phyloP scores from a whole-genome alignment of 2,113 vertebrate species.

The Turnix velox region DNA sequence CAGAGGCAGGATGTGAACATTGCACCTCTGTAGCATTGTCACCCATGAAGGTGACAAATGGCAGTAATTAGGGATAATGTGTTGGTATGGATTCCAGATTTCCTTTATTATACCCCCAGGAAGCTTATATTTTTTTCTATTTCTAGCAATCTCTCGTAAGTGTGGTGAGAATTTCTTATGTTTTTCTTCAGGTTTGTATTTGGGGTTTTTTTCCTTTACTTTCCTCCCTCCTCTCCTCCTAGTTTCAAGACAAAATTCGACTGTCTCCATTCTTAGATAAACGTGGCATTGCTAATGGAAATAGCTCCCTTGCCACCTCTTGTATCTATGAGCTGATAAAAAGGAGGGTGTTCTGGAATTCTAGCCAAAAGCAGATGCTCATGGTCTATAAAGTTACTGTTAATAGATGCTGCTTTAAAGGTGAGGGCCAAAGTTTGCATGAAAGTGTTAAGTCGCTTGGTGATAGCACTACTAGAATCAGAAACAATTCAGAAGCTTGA shows the following conservation, averaged over 20 bases:
- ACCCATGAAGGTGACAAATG: not conserved
- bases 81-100: not conserved
- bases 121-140: not conserved
- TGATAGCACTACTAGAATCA: not conserved
- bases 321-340: not conserved
- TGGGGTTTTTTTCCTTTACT: not conserved
- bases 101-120: not conserved
- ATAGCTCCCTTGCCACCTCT: not conserved
- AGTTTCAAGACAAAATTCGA: not conserved
- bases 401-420: not conserved
- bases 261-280: not conserved
- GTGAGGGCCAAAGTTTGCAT: not conserved
- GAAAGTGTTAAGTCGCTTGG: not conserved
- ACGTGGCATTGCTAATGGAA: not conserved
- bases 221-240: accelerated
- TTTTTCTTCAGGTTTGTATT: not conserved
- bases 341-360: not conserved
- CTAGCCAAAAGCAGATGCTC: not conserved
- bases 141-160: not conserved
- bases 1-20: not conserved
- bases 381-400: not conserved
- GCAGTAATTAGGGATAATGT: not conserved
- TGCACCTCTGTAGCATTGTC: accelerated
- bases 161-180: not conserved
- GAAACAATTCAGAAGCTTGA: not conserved